Conservation (phyloP, 2,888 invertebrate species). For the Philereme transversata region DNA sequence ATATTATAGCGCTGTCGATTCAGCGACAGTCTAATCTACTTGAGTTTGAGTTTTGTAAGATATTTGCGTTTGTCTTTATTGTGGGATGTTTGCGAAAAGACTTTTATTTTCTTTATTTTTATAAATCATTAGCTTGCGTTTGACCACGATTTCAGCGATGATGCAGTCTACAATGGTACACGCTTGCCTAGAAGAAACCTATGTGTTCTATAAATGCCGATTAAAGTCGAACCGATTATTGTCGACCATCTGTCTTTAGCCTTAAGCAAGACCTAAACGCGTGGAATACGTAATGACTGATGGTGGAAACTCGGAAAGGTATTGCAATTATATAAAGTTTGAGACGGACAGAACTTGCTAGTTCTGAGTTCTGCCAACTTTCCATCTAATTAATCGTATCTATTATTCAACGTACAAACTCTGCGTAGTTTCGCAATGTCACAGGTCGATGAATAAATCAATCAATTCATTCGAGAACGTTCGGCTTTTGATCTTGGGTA, state of each 20-base stretch:
- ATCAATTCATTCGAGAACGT: conserved; percentile 46
- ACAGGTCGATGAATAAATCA: conserved; percentile 49
- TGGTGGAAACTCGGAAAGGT: conserved; percentile 53
- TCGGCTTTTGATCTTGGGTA: conserved; percentile 23
- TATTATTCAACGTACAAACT: conserved; percentile 68
- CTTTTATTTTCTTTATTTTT: too few relatives aligned
- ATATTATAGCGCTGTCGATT: too few relatives aligned
- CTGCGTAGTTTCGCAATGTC: conserved; percentile 29
- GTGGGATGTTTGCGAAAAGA: too few relatives aligned
- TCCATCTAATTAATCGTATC: conserved; percentile 69
- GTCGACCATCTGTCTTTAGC: not conserved
- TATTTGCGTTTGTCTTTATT: too few relatives aligned
- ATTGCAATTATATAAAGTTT: conserved; percentile 64
- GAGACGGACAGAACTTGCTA: conserved; percentile 50
- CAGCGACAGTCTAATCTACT: too few relatives aligned
- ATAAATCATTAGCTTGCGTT: too few relatives aligned
- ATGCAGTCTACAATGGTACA: too few relatives aligned
- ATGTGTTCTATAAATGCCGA: too few relatives aligned
- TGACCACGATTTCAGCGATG: too few relatives aligned
- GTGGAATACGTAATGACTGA: conserved; percentile 54
- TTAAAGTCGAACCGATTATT: too few relatives aligned
- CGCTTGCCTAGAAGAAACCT: too few relatives aligned
- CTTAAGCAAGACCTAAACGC: conserved; percentile 35
- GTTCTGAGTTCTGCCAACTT: conserved; percentile 39
- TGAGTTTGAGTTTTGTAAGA: too few relatives aligned